These are phyloP conservation scores for Macrochelys suwanniensis DNA, from an alignment of 2,797 vertebrate genomes.

Conservation along the genomic window DNA sequence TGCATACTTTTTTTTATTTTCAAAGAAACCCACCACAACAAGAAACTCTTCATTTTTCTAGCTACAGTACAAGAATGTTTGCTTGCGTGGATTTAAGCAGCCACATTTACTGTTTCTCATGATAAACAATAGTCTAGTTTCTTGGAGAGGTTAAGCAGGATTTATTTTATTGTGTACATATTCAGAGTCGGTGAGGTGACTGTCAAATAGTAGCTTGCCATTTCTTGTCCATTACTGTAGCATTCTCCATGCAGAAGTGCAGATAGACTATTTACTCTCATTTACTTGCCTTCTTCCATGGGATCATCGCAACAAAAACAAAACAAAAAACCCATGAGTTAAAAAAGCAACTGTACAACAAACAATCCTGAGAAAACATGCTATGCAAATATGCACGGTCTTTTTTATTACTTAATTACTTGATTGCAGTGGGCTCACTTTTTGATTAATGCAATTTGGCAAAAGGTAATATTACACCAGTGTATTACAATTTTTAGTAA, in stretches of 20 bases:
- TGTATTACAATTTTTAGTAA: constrained; percentile 83
- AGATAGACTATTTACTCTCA: neutral
- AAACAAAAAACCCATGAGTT: constrained; percentile 30
- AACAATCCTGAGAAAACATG: constrained; percentile 63
- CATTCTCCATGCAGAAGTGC: neutral
- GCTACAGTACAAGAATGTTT: constrained; percentile 62
- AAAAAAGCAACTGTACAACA: neutral
- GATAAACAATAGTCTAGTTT: constrained; percentile 81
- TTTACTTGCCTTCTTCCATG: constrained; percentile 49
- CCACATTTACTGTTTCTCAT: constrained; percentile 75
- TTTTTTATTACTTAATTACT: constrained; percentile 79
- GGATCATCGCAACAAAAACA: constrained; percentile 51
- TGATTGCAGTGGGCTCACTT: constrained; percentile 82
- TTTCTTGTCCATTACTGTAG: constrained; percentile 12
- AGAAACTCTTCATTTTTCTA: constrained; percentile 73
- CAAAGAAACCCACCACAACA: constrained; percentile 55
- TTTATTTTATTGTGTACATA: constrained; percentile 74
- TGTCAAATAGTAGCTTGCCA: constrained; percentile 49
- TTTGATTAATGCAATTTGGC: constrained; percentile 86
- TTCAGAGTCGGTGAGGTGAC: constrained; percentile 46
- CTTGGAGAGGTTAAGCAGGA: constrained; percentile 80
- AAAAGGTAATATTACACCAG: constrained; percentile 84
- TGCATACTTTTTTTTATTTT: neutral
- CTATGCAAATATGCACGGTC: constrained; percentile 66
- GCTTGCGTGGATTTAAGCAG: constrained; percentile 79